Percentiles rank a stretch among this genome's conserved stretches.
phyloP scores from a whole-genome alignment of 2,797 vertebrate species.

The Netta rufina region DNA sequence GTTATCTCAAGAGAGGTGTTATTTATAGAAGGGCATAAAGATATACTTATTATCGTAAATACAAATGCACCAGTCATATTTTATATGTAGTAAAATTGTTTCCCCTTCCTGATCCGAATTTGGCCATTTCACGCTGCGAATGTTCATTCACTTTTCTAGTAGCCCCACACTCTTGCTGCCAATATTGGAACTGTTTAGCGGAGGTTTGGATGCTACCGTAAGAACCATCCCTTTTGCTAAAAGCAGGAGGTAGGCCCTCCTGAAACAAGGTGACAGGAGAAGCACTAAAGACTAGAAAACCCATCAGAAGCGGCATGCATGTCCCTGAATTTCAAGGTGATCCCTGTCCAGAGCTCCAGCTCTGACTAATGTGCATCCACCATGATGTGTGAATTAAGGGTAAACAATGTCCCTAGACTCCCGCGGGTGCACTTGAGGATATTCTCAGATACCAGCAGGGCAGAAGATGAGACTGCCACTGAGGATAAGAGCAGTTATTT shows the following conservation, averaged over 20 bases:
- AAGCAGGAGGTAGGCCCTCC: too few species aligned
- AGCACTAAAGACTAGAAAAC: neutral
- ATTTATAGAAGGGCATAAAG: neutral
- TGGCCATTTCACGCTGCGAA: neutral
- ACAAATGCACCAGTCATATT: neutral
- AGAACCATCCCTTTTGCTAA: neutral
- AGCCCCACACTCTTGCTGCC: neutral
- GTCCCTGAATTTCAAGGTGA: too few species aligned
- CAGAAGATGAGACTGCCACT: neutral
- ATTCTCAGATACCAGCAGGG: neutral
- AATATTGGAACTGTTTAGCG: neutral
- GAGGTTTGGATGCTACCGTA: neutral
- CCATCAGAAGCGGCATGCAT: neutral
- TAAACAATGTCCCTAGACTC: neutral
- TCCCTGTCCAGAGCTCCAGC: neutral
- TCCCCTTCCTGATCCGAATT: neutral
- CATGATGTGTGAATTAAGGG: neutral
- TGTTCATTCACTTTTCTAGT: neutral
- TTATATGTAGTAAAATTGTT: accelerated
- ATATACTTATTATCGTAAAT: neutral
- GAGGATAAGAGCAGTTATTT: neutral
- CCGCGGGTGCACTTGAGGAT: neutral
- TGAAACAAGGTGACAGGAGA: neutral
- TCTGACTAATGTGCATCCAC: neutral
- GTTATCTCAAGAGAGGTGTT: neutral